Base-by-base conservation (phyloP, 2,113 vertebrate species). In the Smithornis capensis region DNA sequence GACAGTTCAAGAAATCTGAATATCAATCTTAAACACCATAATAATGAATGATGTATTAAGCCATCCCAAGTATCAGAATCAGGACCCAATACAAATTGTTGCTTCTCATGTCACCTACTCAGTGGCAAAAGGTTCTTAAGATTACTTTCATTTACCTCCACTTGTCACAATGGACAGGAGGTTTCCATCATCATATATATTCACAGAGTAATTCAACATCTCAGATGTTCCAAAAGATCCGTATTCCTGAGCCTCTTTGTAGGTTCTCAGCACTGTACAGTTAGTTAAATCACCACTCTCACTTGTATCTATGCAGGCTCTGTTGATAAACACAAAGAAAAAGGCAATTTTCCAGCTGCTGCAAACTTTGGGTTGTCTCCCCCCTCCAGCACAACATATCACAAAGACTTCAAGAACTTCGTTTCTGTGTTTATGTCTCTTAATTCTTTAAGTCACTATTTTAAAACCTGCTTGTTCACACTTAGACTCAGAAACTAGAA, bases 151-250 rank as follows among this genome's bases (percentile, higher is more conserved):
- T 55, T 97, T 97, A 99, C 99, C 99, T 98, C 99, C 99, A 91
- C 99, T 99, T 80, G 99, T 99, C 94, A 99, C 99, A 67, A 99
- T 99, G 87, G 99, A 99, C 86, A 99, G 99, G 9, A 99, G 98
- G 95, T 99, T 99, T 70, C 99, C 99, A 38, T 99, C 99, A 70
- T 99, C 99, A 45, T 99, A 99, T 95, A 99, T 98, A 90, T 99
- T 99, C 17, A 99, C 94, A 4, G 99, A 99, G 91, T 99, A 99
- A 97, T 99, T 99, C 21, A 99, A 96, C 99, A 99, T 99, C 95
- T 99, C 99, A 6, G 99, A 98, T 62, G 98, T 98, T 89, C 99
- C 99, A 81, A 99, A 98, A 15, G 99, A 99, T 62, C 99, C 98
- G 19, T 98, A 99, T 81, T 99, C 99, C 78, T 99, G 99, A 14